Base-by-base conservation (phyloP, 2,797 vertebrate species). In the Sebastes dallii region DNA sequence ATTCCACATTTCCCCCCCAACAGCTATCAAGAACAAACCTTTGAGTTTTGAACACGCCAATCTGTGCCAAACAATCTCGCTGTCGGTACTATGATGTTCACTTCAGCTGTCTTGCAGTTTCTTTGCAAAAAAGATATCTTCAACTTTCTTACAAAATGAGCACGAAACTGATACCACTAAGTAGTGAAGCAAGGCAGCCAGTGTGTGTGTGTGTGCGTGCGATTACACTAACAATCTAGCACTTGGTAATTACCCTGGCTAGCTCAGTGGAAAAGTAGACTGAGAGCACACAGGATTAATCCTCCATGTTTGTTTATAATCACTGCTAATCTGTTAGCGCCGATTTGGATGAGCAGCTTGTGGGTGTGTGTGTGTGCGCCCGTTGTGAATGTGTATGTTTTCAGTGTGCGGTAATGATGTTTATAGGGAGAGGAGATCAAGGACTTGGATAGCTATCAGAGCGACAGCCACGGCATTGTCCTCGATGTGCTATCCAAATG, bases 281-380 rank as follows among this genome's bases (percentile, higher is more conserved):
- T 88, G 69, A 89, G 91, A 92, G 88, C 88, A 91, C 91, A 94
- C 93, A 92, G 92, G 92, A 95, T 95, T 95, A 94, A 95, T 95
- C 94, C 93, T 86, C 83, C 86, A 83, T 94, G 94, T 95, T 96
- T 95, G 92, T 94, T 95, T 93, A 94, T 95, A 95, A 95, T 95
- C 94, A 95, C 91, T 91, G 89, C 89, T 95, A 95, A 96, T 95
- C 95, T 93, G 94, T 91, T 90, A 86, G 81, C 72, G 75, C 22
- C 80, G 89, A 86, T 92, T 90, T 87, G 92, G 90, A 88, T 92
- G 93, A 66, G 85, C 85, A 91, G 85, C 85, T 91, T 88, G 92
- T 81, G 90, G 30, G 85, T 66, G 79, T 71, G 56, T 10, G 56
- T 8, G 67, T 4, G 78, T 8, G 56, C 3, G 72, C 34, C 50